These are phyloP conservation scores for Carassius gibelio DNA, from an alignment of 2,113 vertebrate genomes.

Conservation along the genomic window DNA sequence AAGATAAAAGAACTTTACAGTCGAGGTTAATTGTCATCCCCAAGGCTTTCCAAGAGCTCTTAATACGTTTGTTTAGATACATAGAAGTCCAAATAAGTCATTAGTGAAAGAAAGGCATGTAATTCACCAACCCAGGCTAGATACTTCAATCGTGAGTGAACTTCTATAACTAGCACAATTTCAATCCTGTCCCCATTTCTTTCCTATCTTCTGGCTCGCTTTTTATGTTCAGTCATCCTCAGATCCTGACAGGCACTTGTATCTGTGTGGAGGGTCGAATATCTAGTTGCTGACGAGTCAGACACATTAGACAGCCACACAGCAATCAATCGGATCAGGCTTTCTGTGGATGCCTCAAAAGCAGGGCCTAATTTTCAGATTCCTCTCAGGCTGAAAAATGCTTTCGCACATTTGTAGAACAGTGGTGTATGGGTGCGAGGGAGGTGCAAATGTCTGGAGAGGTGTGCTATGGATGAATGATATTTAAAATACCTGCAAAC, in stretches of 20 bases:
- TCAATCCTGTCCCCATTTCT: background rate
- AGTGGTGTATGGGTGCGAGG: background rate
- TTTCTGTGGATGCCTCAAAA: conserved; percentile 42
- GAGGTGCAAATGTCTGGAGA: background rate
- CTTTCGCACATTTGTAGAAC: background rate
- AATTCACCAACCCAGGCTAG: background rate
- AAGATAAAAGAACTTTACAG: background rate
- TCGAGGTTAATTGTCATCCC: conserved; percentile 7
- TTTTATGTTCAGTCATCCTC: conserved; percentile 26
- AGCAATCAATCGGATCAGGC: conserved; percentile 36
- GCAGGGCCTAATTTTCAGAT: conserved; percentile 39
- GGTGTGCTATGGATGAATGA: conserved; percentile 1
- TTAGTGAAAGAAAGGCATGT: background rate
- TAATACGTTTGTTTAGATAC: background rate
- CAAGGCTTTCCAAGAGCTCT: background rate
- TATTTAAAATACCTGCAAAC: conserved; percentile 20
- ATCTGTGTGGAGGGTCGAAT: conserved; percentile 30
- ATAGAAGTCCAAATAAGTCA: background rate
- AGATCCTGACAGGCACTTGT: conserved; percentile 32
- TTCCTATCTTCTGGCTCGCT: background rate
- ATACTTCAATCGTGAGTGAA: conserved; percentile 14
- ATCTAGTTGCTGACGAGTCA: conserved; percentile 38
- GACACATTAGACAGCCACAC: conserved; percentile 43
- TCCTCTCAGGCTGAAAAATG: conserved; percentile 17
- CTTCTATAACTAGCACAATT: conserved; percentile 2